A percentile compares a stretch with the other conserved stretches of the same genome.
phyloP scores from a whole-genome alignment of 2,113 vertebrate species.

The Myrmecophaga tridactyla region DNA sequence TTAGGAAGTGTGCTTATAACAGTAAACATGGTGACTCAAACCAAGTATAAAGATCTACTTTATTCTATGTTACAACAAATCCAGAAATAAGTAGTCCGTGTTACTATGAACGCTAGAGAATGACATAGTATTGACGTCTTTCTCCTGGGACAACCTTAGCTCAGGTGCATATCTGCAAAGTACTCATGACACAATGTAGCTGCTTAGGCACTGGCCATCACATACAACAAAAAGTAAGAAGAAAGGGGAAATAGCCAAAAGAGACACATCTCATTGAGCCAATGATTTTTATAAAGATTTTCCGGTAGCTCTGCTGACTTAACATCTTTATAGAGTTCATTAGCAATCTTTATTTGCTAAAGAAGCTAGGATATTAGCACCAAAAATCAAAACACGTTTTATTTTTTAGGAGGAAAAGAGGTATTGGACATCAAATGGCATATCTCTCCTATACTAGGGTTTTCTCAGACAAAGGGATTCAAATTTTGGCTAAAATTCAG shows the following conservation, averaged over 20 bases:
- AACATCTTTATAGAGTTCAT: neutral
- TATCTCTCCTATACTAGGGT: neutral
- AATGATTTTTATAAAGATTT: neutral
- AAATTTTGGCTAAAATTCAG: neutral
- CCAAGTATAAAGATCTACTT: neutral
- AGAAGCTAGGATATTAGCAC: neutral
- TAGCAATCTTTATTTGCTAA: neutral
- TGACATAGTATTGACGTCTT: neutral
- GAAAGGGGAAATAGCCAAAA: neutral
- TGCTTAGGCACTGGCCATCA: neutral
- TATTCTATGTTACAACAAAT: neutral
- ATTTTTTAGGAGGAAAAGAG: neutral
- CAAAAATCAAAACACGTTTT: neutral
- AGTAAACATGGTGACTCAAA: neutral
- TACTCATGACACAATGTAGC: neutral
- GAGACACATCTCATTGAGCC: accelerated
- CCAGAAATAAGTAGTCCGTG: neutral
- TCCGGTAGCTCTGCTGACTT: neutral
- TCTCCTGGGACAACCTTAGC: neutral
- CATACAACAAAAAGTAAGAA: neutral
- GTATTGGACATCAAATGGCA: neutral
- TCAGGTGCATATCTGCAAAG: neutral
- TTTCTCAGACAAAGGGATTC: neutral
- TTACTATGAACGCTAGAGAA: neutral
- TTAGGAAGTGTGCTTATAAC: neutral